A percentile compares a stretch with the other conserved stretches of the same genome.
phyloP scores from a whole-genome alignment of 1,140 invertebrate species.

The Bombus pascuorum region DNA sequence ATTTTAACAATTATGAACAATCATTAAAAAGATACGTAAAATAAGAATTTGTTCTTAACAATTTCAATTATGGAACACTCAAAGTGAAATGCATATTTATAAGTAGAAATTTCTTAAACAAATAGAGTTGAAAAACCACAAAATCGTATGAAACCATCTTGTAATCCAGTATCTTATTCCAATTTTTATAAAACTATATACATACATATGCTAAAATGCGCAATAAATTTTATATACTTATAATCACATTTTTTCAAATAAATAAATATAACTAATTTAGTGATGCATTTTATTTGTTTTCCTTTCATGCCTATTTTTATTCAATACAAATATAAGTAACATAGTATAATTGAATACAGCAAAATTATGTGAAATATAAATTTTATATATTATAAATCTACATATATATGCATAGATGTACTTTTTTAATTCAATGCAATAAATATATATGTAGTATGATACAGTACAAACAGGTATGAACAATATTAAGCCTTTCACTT shows the following conservation, averaged over 20 bases:
- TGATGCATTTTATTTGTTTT: neutral
- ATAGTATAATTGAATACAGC: neutral
- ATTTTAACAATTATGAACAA: neutral
- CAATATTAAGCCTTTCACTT: constrained; percentile 37
- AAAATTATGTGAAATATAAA: neutral
- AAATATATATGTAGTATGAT: neutral
- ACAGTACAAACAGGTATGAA: neutral
- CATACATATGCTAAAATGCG: neutral
- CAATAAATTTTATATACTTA: constrained; percentile 60
- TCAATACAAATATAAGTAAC: neutral
- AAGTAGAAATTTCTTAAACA: neutral
- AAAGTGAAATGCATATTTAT: neutral
- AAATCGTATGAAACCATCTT: constrained; percentile 13
- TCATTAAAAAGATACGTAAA: no score
- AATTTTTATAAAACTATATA: constrained; percentile 52
- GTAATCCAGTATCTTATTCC: constrained; percentile 40
- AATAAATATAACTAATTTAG: constrained; percentile 54
- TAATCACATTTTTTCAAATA: constrained; percentile 52
- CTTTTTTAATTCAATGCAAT: neutral
- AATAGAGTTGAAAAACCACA: neutral
- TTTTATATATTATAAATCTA: neutral
- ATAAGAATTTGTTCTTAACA: neutral
- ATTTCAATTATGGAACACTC: neutral
- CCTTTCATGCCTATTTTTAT: neutral
- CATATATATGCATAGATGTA: neutral